Base-by-base conservation (phyloP, 2,888 invertebrate genomes). In the Latheticus oryzae region DNA sequence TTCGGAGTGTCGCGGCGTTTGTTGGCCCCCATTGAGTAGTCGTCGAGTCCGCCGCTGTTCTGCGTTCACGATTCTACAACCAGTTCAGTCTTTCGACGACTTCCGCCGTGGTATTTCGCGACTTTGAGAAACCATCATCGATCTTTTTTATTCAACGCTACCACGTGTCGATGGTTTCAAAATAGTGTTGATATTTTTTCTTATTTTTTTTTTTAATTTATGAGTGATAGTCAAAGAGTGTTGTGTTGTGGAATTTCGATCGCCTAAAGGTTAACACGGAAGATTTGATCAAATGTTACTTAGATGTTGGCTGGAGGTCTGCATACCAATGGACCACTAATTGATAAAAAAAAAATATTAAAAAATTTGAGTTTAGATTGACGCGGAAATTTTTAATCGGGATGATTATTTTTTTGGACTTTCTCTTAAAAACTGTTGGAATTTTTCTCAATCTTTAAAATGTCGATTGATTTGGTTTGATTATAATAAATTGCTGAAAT, bases 81-180 rank as follows among this genome's bases (percentile, higher is more conserved):
- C 62, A 32, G 64, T 70, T 69, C 71, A 69, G 69, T 69, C 66
- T 68, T 66, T 59, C 55, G 65, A 62, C 68, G 63, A 68, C 70
- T 70, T 70, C 72, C 72, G 70, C 62, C 65, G 61, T 61, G 60
- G 64, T 43, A 63, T 64, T 63, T 57, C 43, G 60, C 56, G 62
- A 61, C 37, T n/a, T n/a, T 28, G 45, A 54, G 43, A 42, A 47
- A 35, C 60, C 63, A 64, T 59, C 65, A 61, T 64, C 64, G 65
- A 59, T 58, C 60, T 47, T 33, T 35, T 47, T 11, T 15, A 30
- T n/a, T n/a, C 26, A 38, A 5, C 26, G 40, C 32, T 30, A 50
- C 58, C 60, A 63, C 60, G 60, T 63, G 60, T 52, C 48, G 28
- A 26, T 3, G 26, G 12, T 12, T 5, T 32, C 16, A 7, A 16